These are phyloP conservation scores for Drosophila sproati DNA, from an alignment of 1,140 invertebrate species.

Conservation along the genomic window DNA sequence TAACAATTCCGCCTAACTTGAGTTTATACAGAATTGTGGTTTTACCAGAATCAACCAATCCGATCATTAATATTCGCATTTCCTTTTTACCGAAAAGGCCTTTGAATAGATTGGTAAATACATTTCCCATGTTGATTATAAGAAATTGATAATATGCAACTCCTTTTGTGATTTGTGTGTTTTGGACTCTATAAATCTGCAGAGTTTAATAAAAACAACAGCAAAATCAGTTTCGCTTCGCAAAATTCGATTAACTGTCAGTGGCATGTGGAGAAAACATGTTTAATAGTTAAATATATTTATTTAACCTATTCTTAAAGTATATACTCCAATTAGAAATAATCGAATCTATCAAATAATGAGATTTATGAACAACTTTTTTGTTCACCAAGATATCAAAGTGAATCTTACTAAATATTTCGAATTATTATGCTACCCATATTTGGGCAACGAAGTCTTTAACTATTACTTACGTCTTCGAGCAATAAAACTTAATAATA, in stretches of 20 bases:
- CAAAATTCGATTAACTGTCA: conserved; percentile 18
- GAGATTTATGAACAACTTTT: background rate
- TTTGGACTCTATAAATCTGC: conserved; percentile 63
- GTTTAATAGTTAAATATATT: no score
- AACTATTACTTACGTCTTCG: background rate
- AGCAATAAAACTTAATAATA: conserved; percentile 19
- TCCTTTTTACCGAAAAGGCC: conserved; percentile 99
- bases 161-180: conserved; percentile 56
- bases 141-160: conserved; percentile 60
- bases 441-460: no score
- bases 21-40: conserved; percentile 99
- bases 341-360: conserved; percentile 9
- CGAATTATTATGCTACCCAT: no score
- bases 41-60: conserved; percentile 99
- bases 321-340: no score
- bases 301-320: no score
- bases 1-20: conserved; percentile 99
- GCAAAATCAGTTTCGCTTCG: conserved; percentile 9
- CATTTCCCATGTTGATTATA: conserved; percentile 90
- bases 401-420: no score
- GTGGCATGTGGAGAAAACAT: conserved; percentile 16
- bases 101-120: conserved; percentile 95
- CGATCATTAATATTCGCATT: conserved; percentile 99
- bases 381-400: no score
- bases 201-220: conserved; percentile 4